phyloP scores from a whole-genome alignment of 2,113 vertebrate genomes.

The Peromyscus maniculatus region DNA sequence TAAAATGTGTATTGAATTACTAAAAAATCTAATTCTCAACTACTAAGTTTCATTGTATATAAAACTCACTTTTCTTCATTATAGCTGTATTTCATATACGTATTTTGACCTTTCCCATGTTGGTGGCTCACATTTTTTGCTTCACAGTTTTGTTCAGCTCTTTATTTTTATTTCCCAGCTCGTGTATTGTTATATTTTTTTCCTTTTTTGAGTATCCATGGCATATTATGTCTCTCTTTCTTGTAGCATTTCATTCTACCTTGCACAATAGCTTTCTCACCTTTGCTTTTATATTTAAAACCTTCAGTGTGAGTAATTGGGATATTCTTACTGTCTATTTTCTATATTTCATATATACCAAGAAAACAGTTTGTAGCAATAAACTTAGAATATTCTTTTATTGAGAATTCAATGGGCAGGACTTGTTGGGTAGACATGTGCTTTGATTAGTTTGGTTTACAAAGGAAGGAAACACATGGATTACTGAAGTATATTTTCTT shows the following conservation, averaged over 20 bases:
- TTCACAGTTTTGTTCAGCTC: constrained; percentile 33
- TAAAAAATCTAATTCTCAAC: constrained; percentile 46
- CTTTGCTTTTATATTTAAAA: constrained; percentile 38
- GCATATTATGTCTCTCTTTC: not conserved
- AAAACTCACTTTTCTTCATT: constrained; percentile 45
- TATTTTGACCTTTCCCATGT: constrained; percentile 31
- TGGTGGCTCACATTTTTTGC: not conserved
- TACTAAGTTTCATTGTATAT: not conserved
- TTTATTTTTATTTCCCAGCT: constrained; percentile 5
- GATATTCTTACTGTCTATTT: not conserved
- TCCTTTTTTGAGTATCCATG: not conserved
- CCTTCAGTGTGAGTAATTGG: not conserved
- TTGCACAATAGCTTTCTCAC: constrained; percentile 22
- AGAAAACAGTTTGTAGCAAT: not conserved
- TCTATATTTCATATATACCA: not conserved
- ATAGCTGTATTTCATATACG: not conserved
- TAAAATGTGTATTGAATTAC: constrained; percentile 61
- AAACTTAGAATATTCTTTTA: constrained; percentile 32
- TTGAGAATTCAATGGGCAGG: not conserved
- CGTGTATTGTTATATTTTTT: not conserved
- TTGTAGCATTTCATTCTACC: constrained; percentile 10
- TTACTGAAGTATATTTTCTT: not conserved
- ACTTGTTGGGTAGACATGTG: not conserved
- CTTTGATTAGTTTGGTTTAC: not conserved
- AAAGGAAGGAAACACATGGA: not conserved